Evolutionary conservation across 2,797 vertebrate species (phyloP).

Genomic region (Ammospiza maritima): DNA sequence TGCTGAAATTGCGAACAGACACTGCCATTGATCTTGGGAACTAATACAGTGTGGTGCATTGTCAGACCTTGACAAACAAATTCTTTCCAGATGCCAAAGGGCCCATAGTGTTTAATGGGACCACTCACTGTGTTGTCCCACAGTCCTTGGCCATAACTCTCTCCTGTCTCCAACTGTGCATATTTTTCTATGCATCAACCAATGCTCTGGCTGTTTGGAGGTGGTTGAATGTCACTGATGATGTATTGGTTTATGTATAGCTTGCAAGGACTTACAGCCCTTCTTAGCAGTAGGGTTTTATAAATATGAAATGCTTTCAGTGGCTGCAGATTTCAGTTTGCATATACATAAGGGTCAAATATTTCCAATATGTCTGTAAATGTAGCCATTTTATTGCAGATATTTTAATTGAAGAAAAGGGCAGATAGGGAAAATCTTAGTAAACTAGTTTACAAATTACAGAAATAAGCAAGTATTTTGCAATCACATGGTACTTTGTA

Average conservation of each 20-base stretch:
- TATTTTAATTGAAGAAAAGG: neutral
- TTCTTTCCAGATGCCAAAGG: neutral
- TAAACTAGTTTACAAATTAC: neutral
- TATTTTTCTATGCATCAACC: neutral
- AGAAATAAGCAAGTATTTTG: slow-evolving; percentile 32
- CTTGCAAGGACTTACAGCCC: neutral
- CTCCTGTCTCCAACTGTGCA: neutral
- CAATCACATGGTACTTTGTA: neutral
- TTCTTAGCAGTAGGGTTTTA: neutral
- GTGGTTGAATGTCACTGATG: neutral
- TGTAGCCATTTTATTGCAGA: neutral
- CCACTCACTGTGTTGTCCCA: neutral
- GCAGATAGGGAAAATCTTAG: neutral
- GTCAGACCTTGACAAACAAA: slow-evolving; percentile 34
- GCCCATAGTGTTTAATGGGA: neutral
- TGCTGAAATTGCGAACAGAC: slow-evolving; percentile 4
- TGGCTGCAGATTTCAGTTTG: neutral
- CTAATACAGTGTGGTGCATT: neutral
- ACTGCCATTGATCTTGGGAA: neutral
- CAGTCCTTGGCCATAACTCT: neutral
- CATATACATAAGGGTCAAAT: neutral
- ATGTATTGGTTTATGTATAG: neutral
- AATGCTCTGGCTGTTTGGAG: neutral
- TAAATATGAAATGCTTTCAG: neutral
- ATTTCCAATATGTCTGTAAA: neutral